A percentile compares a stretch with the other conserved stretches of the same genome.
These are phyloP conservation scores for Garra rufa DNA, from an alignment of 2,113 vertebrate genomes.

Conservation along the genomic window DNA sequence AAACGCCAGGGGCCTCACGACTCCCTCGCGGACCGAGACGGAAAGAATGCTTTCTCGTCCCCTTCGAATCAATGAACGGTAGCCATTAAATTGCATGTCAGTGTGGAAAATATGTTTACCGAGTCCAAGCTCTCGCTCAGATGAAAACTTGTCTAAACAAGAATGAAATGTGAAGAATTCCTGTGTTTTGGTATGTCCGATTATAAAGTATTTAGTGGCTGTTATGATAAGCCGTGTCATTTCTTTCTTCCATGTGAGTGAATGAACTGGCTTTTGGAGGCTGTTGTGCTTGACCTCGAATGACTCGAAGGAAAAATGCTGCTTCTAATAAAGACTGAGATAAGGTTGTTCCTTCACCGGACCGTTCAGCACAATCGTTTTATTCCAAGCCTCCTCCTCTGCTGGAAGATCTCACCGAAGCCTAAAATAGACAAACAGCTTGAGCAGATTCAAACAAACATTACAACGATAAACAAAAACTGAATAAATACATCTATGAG, in stretches of 20 bases:
- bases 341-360: slow-evolving; percentile 34
- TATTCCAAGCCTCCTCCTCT: neutral
- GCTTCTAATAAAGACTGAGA: slow-evolving; percentile 52
- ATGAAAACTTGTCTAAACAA: slow-evolving; percentile 70
- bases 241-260: slow-evolving; percentile 67
- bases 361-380: slow-evolving; percentile 1
- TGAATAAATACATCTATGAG: no score
- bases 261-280: slow-evolving; percentile 58
- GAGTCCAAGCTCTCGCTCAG: slow-evolving; percentile 64
- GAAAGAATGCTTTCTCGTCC: slow-evolving; percentile 71
- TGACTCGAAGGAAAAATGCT: slow-evolving; percentile 53
- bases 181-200: slow-evolving; percentile 61
- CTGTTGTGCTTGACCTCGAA: slow-evolving; percentile 67
- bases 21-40: slow-evolving; percentile 70
- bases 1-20: slow-evolving; percentile 75
- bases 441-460: neutral
- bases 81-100: slow-evolving; percentile 71
- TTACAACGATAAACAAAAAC: neutral
- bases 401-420: neutral
- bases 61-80: slow-evolving; percentile 64
- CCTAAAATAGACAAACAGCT: neutral
- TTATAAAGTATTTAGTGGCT: slow-evolving; percentile 63
- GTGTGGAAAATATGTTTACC: slow-evolving; percentile 62
- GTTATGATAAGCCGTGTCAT: slow-evolving; percentile 71
- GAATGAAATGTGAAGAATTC: slow-evolving; percentile 75